Evolutionary conservation across 1,140 invertebrate genomes (phyloP).

Genomic region (Reticulitermes speratus): DNA sequence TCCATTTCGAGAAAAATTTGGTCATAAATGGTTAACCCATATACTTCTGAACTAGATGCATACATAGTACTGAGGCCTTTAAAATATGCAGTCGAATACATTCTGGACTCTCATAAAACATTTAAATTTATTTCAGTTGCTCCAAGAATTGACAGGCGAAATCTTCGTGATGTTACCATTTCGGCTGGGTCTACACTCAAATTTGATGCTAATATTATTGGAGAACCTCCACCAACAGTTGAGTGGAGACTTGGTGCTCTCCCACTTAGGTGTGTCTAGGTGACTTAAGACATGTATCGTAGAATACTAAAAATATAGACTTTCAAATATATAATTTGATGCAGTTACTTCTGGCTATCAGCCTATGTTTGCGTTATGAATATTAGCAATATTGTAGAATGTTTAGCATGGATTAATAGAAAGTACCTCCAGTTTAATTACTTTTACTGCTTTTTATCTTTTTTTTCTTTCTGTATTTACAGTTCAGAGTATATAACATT

Average conservation of each 20-base stretch:
- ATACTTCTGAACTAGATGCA: no score
- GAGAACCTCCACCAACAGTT: constrained; percentile 87
- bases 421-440: no score
- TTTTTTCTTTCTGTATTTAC: not conserved
- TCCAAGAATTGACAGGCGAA: constrained; percentile 92
- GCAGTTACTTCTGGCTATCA: no score
- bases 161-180: constrained; percentile 82
- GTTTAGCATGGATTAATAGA: no score
- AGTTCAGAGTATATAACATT: constrained; percentile 40
- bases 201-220: constrained; percentile 86
- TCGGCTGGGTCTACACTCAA: constrained; percentile 91
- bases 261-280: constrained; percentile 44
- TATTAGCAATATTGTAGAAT: no score
- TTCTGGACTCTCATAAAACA: no score
- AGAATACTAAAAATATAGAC: no score
- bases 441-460: no score
- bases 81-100: not conserved
- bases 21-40: not conserved
- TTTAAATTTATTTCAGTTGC: constrained; percentile 59
- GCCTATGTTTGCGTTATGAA: no score
- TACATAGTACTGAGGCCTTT: not conserved
- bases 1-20: not conserved
- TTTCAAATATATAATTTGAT: no score
- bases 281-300: not conserved
- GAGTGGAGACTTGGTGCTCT: constrained; percentile 79